These are phyloP conservation scores for Brienomyrus brachyistius DNA, from an alignment of 2,113 vertebrate species.

Conservation along the genomic window DNA sequence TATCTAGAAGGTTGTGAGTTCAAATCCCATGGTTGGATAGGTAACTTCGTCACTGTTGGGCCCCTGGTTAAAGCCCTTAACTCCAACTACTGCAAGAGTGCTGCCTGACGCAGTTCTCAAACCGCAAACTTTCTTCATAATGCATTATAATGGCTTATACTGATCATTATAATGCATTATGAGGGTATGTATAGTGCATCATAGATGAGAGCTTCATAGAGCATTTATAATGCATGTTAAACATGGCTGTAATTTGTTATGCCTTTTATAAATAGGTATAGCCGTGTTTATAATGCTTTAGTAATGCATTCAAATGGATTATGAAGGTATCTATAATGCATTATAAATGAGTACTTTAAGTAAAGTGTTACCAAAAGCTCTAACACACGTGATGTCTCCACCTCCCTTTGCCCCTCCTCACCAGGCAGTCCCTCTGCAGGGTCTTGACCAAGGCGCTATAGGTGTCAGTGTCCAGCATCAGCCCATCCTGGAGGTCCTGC, in stretches of 20 bases:
- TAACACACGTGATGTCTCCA: not conserved
- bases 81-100: not conserved
- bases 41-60: not conserved
- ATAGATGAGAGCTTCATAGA: too few relatives aligned
- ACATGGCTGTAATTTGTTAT: too few relatives aligned
- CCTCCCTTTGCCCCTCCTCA: constrained; percentile 50
- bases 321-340: too few relatives aligned
- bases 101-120: not conserved
- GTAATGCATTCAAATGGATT: too few relatives aligned
- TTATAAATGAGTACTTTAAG: too few relatives aligned
- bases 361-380: not conserved
- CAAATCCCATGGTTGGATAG: not conserved
- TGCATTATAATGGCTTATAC: too few relatives aligned
- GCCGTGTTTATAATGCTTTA: too few relatives aligned
- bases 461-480: constrained; percentile 83
- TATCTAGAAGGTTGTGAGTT: not conserved
- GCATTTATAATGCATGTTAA: too few relatives aligned
- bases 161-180: too few relatives aligned
- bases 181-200: too few relatives aligned
- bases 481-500: constrained; percentile 80
- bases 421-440: constrained; percentile 89
- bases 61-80: not conserved
- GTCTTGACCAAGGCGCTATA: constrained; percentile 84
- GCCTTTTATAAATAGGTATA: too few relatives aligned
- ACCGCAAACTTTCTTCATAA: not conserved